These are phyloP conservation scores for Eucera pruinosa DNA, from an alignment of 2,888 invertebrate genomes.

Conservation along the genomic window DNA sequence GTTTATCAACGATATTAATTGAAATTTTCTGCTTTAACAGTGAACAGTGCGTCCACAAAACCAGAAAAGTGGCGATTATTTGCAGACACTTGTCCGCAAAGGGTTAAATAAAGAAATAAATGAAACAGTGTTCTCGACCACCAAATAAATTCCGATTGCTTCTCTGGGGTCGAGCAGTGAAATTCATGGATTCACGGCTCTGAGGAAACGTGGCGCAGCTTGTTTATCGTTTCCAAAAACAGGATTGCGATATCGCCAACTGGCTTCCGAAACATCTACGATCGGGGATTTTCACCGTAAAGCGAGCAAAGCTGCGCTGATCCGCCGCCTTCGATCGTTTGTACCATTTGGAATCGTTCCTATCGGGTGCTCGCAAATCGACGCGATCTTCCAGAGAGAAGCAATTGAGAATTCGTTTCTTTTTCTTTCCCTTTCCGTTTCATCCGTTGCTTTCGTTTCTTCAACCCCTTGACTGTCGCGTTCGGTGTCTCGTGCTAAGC, in stretches of 20 bases:
- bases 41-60: too few species aligned
- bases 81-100: too few species aligned
- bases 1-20: too few species aligned
- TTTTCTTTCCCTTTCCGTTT: too few species aligned
- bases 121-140: too few species aligned
- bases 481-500: too few species aligned
- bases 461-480: too few species aligned
- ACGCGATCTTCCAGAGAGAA: too few species aligned
- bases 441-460: too few species aligned
- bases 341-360: slow-evolving; percentile 1
- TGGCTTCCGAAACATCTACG: slow-evolving; percentile 11
- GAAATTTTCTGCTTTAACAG: too few species aligned
- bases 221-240: slow-evolving; percentile 18
- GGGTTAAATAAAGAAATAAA: too few species aligned
- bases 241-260: slow-evolving; percentile 5
- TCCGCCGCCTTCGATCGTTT: slow-evolving; percentile 12
- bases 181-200: not conserved
- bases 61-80: too few species aligned
- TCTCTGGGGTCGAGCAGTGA: not conserved
- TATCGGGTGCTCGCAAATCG: not conserved
- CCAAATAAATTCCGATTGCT: not conserved
- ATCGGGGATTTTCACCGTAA: slow-evolving; percentile 11
- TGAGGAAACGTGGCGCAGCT: not conserved
- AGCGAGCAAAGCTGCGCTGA: slow-evolving; percentile 40
- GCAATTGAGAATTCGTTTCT: not conserved